phyloP scores from a whole-genome alignment of 2,888 invertebrate genomes.

The Eremobia ochroleuca region DNA sequence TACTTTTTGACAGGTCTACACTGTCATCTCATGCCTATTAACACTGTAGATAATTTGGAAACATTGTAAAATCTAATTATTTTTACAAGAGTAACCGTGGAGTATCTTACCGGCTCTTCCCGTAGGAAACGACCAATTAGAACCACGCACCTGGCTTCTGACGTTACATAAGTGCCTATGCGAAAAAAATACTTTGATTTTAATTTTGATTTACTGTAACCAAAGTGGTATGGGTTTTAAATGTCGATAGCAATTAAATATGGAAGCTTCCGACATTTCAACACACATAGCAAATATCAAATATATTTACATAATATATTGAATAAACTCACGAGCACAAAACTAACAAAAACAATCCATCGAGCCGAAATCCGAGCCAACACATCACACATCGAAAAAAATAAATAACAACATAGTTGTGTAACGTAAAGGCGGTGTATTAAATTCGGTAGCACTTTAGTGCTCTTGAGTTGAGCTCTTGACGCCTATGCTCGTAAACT shows the following conservation, averaged over 20 bases:
- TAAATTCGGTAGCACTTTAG: slow-evolving; percentile 81
- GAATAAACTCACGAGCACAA: background rate
- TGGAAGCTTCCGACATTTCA: background rate
- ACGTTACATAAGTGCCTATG: background rate
- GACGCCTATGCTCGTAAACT: slow-evolving; percentile 83
- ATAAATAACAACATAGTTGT: slow-evolving; percentile 62
- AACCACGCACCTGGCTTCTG: background rate
- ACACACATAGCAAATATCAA: background rate
- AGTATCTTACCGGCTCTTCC: background rate
- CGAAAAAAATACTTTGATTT: background rate
- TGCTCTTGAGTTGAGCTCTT: slow-evolving; percentile 70
- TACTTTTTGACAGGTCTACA: background rate
- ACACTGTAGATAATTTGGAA: background rate
- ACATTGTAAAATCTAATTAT: background rate
- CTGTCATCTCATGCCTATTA: background rate
- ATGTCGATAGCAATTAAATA: background rate
- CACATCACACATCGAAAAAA: slow-evolving; percentile 43
- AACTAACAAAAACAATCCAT: slow-evolving; percentile 13
- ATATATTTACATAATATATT: background rate
- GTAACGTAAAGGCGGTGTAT: slow-evolving; percentile 71
- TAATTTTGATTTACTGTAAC: background rate
- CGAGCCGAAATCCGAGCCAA: slow-evolving; percentile 25
- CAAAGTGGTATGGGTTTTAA: background rate
- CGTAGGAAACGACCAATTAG: background rate
- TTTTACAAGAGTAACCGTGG: background rate